Percentiles rank a stretch among this genome's conserved stretches.
Evolutionary conservation across 2,797 vertebrate species (phyloP).

Genomic region (Spheniscus humboldti): DNA sequence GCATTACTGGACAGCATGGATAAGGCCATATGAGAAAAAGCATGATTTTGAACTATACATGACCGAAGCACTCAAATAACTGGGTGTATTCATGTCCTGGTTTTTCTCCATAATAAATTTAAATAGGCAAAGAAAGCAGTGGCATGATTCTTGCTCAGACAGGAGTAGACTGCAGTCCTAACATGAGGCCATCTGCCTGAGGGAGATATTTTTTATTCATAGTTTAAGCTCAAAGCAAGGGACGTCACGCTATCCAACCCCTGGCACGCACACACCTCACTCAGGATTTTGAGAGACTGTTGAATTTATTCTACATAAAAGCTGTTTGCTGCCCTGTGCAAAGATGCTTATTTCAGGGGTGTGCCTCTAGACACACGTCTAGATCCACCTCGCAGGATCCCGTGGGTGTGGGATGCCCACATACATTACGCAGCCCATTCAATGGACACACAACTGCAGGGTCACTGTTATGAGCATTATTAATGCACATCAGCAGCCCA

Average conservation of each 20-base stretch:
- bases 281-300: not conserved
- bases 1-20: not conserved
- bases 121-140: not conserved
- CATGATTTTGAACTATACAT: not conserved
- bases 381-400: not conserved
- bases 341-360: not conserved
- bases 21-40: not conserved
- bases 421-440: fast-evolving
- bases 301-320: not conserved
- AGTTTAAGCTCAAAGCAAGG: not conserved
- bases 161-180: not conserved
- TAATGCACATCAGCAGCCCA: not conserved
- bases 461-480: not conserved
- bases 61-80: not conserved
- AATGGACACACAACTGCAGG: not conserved
- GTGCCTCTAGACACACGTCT: not conserved
- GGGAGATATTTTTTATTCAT: not conserved
- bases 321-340: not conserved
- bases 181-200: not conserved
- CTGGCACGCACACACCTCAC: not conserved
- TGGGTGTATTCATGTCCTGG: not conserved
- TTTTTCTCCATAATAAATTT: not conserved
- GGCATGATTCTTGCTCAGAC: not conserved
- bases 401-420: not conserved
- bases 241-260: not conserved